These are phyloP conservation scores for Ciona savignyi DNA, from an alignment of 23 tunicate genomes.

Conservation along the genomic window DNA sequence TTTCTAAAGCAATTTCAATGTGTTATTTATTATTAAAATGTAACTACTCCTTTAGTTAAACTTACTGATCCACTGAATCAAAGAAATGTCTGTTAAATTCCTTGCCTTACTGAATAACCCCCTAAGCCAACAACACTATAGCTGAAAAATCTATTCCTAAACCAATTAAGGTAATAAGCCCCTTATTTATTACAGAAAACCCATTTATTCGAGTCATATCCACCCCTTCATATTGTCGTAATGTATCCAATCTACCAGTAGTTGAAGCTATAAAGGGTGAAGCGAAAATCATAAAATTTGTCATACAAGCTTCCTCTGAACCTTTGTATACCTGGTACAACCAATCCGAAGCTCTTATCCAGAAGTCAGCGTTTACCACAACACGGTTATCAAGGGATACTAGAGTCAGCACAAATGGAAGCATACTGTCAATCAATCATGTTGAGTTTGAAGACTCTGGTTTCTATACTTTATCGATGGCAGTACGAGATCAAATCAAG, in stretches of 20 bases:
- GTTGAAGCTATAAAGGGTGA: not conserved
- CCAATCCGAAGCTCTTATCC: not conserved
- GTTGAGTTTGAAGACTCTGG: not conserved
- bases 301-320: not conserved
- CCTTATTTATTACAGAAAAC: too few relatives aligned
- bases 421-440: not conserved
- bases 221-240: not conserved
- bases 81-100: too few relatives aligned
- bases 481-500: not conserved
- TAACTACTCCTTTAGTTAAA: too few relatives aligned
- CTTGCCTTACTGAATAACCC: too few relatives aligned
- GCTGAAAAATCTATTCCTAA: too few relatives aligned
- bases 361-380: not conserved
- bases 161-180: too few relatives aligned
- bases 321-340: not conserved
- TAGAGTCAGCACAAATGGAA: not conserved
- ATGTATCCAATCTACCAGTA: too few relatives aligned
- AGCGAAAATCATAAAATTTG: not conserved
- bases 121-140: too few relatives aligned
- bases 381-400: not conserved
- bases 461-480: not conserved
- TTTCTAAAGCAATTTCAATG: too few relatives aligned
- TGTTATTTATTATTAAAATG: too few relatives aligned
- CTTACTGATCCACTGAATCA: too few relatives aligned
- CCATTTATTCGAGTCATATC: not conserved